Percentiles rank a stretch among this genome's conserved stretches.
phyloP scores from a whole-genome alignment of 1,140 invertebrate species.

The Drosophila pseudoananassae region DNA sequence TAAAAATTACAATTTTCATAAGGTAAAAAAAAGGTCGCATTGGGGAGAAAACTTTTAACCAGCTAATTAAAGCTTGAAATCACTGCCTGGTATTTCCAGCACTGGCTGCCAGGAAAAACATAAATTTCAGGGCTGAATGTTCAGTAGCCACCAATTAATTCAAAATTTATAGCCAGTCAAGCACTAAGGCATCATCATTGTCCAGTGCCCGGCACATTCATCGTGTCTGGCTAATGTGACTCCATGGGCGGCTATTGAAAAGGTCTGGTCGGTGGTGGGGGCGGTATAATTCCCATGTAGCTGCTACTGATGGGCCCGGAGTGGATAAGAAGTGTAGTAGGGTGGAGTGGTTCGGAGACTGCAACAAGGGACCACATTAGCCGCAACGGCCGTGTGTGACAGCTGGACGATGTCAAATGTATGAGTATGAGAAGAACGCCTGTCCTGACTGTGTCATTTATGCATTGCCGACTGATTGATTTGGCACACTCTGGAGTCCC shows the following conservation, averaged over 20 bases:
- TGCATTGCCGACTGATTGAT: slow-evolving; percentile 67
- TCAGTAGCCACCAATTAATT: slow-evolving; percentile 66
- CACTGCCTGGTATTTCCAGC: slow-evolving; percentile 24
- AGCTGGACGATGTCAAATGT: slow-evolving; percentile 49
- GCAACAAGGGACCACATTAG: slow-evolving; percentile 60
- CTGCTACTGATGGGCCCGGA: slow-evolving; percentile 10
- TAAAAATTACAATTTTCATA: background rate
- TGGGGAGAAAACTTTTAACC: slow-evolving; percentile 17
- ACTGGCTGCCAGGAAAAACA: slow-evolving; percentile 34
- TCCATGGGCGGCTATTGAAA: background rate
- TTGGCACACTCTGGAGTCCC: slow-evolving; percentile 43
- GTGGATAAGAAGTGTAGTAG: background rate
- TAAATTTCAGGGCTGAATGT: slow-evolving; percentile 42
- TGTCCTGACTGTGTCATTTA: slow-evolving; percentile 53
- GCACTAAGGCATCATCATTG: slow-evolving; percentile 49
- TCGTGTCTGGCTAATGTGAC: slow-evolving; percentile 44
- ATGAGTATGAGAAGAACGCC: slow-evolving; percentile 6
- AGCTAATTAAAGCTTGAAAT: slow-evolving; percentile 57
- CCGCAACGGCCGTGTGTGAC: slow-evolving; percentile 65
- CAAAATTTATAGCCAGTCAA: slow-evolving; percentile 71
- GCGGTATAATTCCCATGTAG: slow-evolving; percentile 24
- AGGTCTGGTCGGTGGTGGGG: background rate
- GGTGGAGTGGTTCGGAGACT: background rate
- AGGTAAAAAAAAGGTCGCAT: slow-evolving; percentile 35
- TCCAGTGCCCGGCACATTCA: slow-evolving; percentile 39